Conservation (phyloP, 2,888 invertebrate species). For the Amblyteles armatorius region DNA sequence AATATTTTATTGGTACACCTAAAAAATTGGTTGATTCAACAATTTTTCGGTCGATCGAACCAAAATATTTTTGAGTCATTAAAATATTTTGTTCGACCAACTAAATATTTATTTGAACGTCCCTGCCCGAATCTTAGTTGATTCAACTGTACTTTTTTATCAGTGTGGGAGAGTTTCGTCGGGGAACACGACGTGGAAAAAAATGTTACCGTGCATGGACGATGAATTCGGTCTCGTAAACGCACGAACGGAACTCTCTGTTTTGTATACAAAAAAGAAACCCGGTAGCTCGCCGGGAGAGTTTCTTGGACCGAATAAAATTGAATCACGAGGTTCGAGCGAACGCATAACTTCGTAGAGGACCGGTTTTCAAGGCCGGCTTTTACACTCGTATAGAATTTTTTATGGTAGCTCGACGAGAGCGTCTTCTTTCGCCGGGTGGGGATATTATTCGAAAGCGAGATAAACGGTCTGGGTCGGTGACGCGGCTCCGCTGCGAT, state of each 20-base stretch:
- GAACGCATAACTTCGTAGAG: neutral
- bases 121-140: no score
- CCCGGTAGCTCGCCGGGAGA: neutral
- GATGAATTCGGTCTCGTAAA: neutral
- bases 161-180: conserved; percentile 30
- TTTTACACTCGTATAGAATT: neutral
- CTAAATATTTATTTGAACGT: no score
- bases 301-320: neutral
- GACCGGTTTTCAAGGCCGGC: neutral
- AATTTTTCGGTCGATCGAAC: no score
- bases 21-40: no score
- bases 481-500: neutral
- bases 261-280: neutral
- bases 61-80: no score
- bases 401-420: neutral
- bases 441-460: neutral
- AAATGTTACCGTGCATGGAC: neutral
- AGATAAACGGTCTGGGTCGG: neutral
- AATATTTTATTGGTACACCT: no score
- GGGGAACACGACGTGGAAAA: neutral
- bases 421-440: neutral
- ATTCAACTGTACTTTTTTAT: no score
- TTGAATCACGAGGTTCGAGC: neutral
- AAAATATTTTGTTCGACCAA: no score
- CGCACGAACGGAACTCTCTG: neutral